Conservation (phyloP, 2,113 vertebrate genomes). For the Salvelinus sp. region DNA sequence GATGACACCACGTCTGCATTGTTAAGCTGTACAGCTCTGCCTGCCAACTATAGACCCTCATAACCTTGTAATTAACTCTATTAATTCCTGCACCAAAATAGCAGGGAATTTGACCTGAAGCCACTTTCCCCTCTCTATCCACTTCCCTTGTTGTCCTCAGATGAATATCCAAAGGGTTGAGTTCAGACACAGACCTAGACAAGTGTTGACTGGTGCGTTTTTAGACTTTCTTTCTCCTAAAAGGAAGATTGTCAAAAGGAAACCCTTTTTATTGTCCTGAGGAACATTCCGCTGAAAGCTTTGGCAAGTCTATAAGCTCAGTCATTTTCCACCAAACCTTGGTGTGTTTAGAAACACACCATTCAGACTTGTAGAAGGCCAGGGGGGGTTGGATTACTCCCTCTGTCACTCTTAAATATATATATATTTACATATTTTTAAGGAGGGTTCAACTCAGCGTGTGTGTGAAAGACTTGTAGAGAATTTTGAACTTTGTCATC, state of each 20-base stretch:
- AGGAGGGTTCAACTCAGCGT: neutral
- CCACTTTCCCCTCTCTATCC: constrained; percentile 19
- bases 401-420: constrained; percentile 7
- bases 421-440: neutral
- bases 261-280: constrained; percentile 14
- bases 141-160: constrained; percentile 28
- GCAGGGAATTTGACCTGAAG: constrained; percentile 43
- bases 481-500: neutral
- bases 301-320: constrained; percentile 17
- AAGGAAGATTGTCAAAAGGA: constrained; percentile 2
- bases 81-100: constrained; percentile 37
- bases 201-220: constrained; percentile 53
- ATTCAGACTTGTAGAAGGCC: constrained; percentile 19
- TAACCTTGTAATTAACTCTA: constrained; percentile 34
- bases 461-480: neutral
- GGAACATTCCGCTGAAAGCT: constrained; percentile 22
- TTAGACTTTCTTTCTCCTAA: constrained; percentile 25
- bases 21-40: constrained; percentile 21
- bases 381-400: constrained; percentile 19
- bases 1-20: constrained; percentile 16
- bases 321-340: constrained; percentile 4
- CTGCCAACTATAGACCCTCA: constrained; percentile 5
- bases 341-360: constrained; percentile 17
- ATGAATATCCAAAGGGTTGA: constrained; percentile 29
- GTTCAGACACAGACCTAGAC: constrained; percentile 26